phyloP scores from a whole-genome alignment of 2,888 invertebrate genomes.

The Cremastobaeus sp. region DNA sequence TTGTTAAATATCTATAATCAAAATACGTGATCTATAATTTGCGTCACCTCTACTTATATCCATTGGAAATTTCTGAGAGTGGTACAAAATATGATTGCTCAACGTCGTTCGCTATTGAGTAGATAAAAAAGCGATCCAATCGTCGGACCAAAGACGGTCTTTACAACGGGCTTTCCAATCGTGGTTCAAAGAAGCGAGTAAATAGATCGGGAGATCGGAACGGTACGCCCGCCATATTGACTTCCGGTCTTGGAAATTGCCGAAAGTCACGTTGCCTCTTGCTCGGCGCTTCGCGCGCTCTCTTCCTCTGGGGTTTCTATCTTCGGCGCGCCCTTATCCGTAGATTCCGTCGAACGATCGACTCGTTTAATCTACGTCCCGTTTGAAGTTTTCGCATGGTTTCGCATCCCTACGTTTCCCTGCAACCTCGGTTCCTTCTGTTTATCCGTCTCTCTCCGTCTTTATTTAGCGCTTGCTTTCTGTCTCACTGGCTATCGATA shows the following conservation, averaged over 20 bases:
- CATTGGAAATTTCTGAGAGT: neutral
- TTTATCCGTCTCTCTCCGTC: conserved; percentile 6
- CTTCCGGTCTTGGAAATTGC: conserved; percentile 66
- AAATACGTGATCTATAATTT: no score
- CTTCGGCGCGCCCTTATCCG: conserved; percentile 60
- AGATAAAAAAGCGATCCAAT: conserved; percentile 54
- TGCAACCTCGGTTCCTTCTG: conserved; percentile 10
- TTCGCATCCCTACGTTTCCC: conserved; percentile 52
- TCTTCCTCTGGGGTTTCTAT: conserved; percentile 39
- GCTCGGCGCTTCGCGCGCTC: conserved; percentile 18
- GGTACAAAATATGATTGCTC: conserved; percentile 37
- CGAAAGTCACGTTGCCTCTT: conserved; percentile 63
- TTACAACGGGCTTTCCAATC: conserved; percentile 64
- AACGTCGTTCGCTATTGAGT: conserved; percentile 3
- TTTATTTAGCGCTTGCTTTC: conserved; percentile 19
- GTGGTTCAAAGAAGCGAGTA: conserved; percentile 64
- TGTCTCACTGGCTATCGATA: conserved; percentile 38
- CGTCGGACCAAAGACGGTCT: conserved; percentile 48
- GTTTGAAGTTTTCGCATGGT: conserved; percentile 66
- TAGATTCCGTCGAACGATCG: conserved; percentile 60
- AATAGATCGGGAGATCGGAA: conserved; percentile 51
- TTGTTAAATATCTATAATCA: no score
- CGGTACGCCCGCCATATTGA: conserved; percentile 62
- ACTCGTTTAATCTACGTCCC: conserved; percentile 67
- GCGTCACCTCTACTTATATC: neutral